Evolutionary conservation across 2,888 invertebrate species (phyloP).

Genomic region (Crossocerus cetratus): DNA sequence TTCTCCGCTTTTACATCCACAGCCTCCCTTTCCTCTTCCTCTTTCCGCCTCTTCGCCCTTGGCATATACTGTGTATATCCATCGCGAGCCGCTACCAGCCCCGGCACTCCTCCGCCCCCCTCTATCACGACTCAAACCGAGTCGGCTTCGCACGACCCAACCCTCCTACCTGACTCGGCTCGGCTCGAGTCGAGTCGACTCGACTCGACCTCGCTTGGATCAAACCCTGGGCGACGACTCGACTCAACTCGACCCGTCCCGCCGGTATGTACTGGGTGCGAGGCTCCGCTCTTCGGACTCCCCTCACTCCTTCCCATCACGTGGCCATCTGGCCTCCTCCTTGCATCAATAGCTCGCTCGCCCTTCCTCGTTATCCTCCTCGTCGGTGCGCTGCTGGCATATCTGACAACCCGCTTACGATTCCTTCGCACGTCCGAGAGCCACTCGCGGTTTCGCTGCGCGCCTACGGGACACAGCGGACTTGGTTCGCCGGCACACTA

Average conservation of each 20-base stretch:
- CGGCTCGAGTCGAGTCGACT: conserved; percentile 9
- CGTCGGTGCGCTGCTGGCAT: too few species aligned
- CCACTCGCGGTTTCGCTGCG: neutral
- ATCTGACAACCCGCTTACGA: conserved; percentile 49
- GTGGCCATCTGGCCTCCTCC: conserved; percentile 14
- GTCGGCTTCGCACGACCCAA: conserved; percentile 7
- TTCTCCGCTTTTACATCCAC: conserved; percentile 33
- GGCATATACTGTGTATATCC: conserved; percentile 51
- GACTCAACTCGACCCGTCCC: conserved; percentile 5
- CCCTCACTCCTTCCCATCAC: conserved; percentile 28
- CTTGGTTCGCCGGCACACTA: neutral
- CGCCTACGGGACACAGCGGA: conserved; percentile 30
- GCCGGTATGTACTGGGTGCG: neutral
- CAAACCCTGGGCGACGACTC: neutral
- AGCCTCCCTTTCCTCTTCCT: conserved; percentile 52
- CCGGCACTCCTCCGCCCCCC: conserved; percentile 26
- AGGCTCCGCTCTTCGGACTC: neutral
- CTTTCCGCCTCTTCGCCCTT: conserved; percentile 59
- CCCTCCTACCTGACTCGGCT: conserved; percentile 15
- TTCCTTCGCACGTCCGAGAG: conserved; percentile 44
- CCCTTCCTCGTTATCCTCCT: conserved; percentile 17
- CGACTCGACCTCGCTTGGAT: neutral
- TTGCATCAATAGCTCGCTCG: conserved; percentile 27
- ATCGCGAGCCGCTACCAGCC: conserved; percentile 45
- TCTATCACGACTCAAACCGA: neutral